These are phyloP conservation scores for Caretta caretta DNA, from an alignment of 2,113 vertebrate species.

Conservation along the genomic window DNA sequence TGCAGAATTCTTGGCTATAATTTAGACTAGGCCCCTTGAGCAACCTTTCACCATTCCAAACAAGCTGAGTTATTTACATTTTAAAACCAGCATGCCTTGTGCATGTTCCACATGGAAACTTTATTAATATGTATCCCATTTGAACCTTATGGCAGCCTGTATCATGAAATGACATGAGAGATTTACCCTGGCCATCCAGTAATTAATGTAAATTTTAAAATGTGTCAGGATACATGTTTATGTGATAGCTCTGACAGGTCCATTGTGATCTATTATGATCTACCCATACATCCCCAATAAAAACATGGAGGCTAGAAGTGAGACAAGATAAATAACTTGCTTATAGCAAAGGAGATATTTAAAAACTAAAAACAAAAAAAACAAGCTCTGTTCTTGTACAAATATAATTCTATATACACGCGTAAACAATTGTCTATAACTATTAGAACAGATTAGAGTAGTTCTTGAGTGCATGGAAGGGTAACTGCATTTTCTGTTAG, in stretches of 20 bases:
- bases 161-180: neutral
- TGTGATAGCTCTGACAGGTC: neutral
- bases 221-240: neutral
- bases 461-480: neutral
- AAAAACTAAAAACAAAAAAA: neutral
- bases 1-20: neutral
- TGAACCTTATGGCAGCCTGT: neutral
- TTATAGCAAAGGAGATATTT: neutral
- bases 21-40: neutral
- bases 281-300: neutral
- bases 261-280: neutral
- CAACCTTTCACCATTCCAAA: neutral
- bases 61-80: constrained; percentile 8
- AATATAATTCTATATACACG: neutral
- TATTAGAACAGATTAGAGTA: neutral
- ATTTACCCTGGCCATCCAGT: neutral
- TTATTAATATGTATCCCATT: neutral
- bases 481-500: neutral
- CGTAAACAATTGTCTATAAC: neutral
- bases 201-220: neutral
- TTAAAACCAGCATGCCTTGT: neutral
- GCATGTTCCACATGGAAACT: rapidly evolving
- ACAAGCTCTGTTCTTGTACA: neutral
- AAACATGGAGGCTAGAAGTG: neutral
- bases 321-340: neutral